Percentiles rank a stretch among this genome's conserved stretches.
Evolutionary conservation across 2,888 invertebrate species (phyloP).

Genomic region (Cheiracanthium punctorium): DNA sequence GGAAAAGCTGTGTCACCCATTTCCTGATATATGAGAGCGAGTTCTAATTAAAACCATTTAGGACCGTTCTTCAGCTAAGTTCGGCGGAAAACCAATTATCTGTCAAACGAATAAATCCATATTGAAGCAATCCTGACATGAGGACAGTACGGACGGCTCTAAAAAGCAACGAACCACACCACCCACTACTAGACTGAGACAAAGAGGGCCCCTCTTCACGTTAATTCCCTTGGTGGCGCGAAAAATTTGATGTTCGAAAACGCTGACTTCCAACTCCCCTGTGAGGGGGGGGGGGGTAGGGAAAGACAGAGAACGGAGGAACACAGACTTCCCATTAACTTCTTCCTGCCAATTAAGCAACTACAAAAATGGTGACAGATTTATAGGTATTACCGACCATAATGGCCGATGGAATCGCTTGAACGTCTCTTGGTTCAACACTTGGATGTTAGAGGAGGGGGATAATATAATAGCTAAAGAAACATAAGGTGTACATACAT

Average conservation of each 20-base stretch:
- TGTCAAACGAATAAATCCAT: constrained; percentile 37
- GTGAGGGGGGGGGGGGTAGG: constrained; percentile 12
- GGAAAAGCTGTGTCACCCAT: constrained; percentile 14
- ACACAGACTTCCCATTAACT: constrained; percentile 68
- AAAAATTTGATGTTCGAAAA: constrained; percentile 7
- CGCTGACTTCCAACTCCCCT: neutral
- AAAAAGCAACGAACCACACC: neutral
- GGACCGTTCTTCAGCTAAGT: neutral
- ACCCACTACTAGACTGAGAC: neutral
- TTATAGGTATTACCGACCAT: constrained; percentile 69
- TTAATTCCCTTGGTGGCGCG: constrained; percentile 17
- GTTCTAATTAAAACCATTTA: constrained; percentile 9
- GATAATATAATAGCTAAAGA: constrained; percentile 68
- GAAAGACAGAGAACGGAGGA: constrained; percentile 37
- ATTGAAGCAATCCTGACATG: neutral
- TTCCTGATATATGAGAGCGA: constrained; percentile 19
- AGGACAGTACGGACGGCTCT: neutral
- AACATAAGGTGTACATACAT: constrained; percentile 56
- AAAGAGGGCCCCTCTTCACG: neutral
- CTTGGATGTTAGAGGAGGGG: constrained; percentile 27
- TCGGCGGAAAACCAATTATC: constrained; percentile 30
- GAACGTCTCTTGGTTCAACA: constrained; percentile 35
- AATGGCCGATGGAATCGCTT: constrained; percentile 62
- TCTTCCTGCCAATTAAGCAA: constrained; percentile 71
- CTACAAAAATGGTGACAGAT: constrained; percentile 71